Evolutionary conservation across 2,797 vertebrate species (phyloP), one percentile per base, ranked within the genome.

Genomic region (Spinibarbus caldwelli): DNA sequence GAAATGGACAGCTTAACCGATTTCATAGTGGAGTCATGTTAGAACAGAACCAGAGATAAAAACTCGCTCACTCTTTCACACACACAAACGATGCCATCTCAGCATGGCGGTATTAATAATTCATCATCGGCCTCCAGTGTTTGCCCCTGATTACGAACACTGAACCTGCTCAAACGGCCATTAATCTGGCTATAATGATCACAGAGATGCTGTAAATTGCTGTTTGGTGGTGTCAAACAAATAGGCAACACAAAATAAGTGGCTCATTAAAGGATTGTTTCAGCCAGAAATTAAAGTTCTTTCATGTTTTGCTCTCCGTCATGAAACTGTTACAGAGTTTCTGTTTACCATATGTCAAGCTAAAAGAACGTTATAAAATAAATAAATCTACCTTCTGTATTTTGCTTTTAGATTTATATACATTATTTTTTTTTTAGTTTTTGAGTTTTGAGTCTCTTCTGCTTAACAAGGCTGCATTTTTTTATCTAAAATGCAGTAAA

Each of bases 81-180:
- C 34, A 77, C 36, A 82, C 49, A 47, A 49, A 75, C 82, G 75
- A 66, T 85, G 67, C 75, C 36, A 57, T 77, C 87, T 47, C 83
- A 84, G 86, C 78, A 49, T 66, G 84, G 29, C 36, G 71, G 79
- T 64, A 82, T 89, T 89, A 90, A 90, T 87, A 82, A 86, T 88
- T 87, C 84, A 88, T 26, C 86, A 52, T 64, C 36, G 66, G 79
- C 59, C 85, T 84, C 68, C 34, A 81, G 76, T 78, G 77, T 88
- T 85, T 54, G 79, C 82, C 77, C 75, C 23, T 41, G 73, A 87
- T 87, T 86, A 85, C 26, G 21, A 73, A 52, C 78, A 73, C 68
- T 71, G 75, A 66, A 78, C 75, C 66, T 31, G 29, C 36, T 78
- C 49, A 71, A 85, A n/a, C 12, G 21, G 3, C 26, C 47, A 54